Evolutionary conservation across 2,888 invertebrate species (phyloP).

Genomic region (Steinernema scapterisci): DNA sequence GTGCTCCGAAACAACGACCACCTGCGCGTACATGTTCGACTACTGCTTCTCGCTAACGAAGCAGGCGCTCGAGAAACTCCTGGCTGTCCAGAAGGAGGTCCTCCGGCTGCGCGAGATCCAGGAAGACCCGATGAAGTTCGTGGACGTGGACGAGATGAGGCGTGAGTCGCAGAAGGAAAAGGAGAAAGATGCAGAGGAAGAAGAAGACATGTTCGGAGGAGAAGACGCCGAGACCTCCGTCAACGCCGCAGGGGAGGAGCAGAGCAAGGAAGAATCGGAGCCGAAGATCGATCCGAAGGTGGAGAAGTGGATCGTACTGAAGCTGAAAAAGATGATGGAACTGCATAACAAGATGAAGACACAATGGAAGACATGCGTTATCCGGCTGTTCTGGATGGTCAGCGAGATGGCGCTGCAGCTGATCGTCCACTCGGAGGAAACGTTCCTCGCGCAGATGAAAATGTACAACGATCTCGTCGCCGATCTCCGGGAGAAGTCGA

Average conservation of each 20-base stretch:
- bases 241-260: background rate
- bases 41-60: constrained; percentile 9
- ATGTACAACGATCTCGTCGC: constrained; percentile 15
- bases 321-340: background rate
- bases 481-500: constrained; percentile 7
- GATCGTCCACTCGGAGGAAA: constrained; percentile 36
- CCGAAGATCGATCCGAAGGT: background rate
- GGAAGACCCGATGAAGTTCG: background rate
- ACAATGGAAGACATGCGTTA: constrained; percentile 31
- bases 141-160: background rate
- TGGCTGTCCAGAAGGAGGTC: constrained; percentile 19
- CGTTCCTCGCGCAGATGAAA: constrained; percentile 35
- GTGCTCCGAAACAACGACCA: constrained; percentile 2
- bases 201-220: constrained; percentile 18
- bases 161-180: background rate
- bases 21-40: constrained; percentile 18
- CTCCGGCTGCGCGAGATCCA: background rate
- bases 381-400: constrained; percentile 35
- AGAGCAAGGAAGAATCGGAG: background rate
- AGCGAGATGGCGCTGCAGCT: constrained; percentile 39
- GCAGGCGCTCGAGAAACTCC: background rate
- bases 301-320: constrained; percentile 2
- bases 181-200: background rate
- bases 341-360: background rate
- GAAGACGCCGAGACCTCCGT: background rate